Conservation (phyloP, 2,888 invertebrate species). For the Diarsia mendica region DNA sequence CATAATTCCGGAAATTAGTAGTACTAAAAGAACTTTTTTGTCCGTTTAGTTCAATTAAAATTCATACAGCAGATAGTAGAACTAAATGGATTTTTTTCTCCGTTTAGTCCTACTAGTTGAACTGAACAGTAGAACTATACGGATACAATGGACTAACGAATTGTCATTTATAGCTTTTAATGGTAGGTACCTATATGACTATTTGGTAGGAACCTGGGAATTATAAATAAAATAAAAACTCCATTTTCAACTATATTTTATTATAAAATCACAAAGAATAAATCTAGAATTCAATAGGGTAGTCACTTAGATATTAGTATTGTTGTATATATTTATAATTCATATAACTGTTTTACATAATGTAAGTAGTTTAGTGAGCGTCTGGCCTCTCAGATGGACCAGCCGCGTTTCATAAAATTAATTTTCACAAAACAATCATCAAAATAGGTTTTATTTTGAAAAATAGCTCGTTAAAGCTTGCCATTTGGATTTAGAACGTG, state of each 20-base stretch:
- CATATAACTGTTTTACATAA: conserved; percentile 82
- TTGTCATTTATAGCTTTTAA: background rate
- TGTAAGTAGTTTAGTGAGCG: conserved; percentile 76
- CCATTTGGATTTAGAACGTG: conserved; percentile 70
- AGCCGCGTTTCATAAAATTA: conserved; percentile 78
- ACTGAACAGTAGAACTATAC: too few relatives aligned
- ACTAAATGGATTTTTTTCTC: too few relatives aligned
- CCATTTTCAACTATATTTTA: conserved; percentile 91
- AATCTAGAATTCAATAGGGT: conserved; percentile 92
- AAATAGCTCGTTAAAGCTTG: conserved; percentile 81
- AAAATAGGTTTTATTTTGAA: conserved; percentile 82
- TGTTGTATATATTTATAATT: conserved; percentile 85
- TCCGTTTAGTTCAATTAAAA: too few relatives aligned
- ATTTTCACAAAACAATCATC: conserved; percentile 80
- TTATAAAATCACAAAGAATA: conserved; percentile 94
- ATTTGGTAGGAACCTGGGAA: background rate
- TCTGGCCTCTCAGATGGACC: conserved; percentile 66
- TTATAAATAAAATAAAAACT: conserved; percentile 62
- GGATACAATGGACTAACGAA: background rate
- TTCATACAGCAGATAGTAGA: too few relatives aligned
- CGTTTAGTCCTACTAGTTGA: too few relatives aligned
- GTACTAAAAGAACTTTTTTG: too few relatives aligned
- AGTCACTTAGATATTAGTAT: conserved; percentile 88
- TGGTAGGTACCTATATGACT: background rate
- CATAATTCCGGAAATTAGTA: too few relatives aligned